Base-by-base conservation (phyloP, 2,113 vertebrate genomes). In the Rhabdornis inornatus region DNA sequence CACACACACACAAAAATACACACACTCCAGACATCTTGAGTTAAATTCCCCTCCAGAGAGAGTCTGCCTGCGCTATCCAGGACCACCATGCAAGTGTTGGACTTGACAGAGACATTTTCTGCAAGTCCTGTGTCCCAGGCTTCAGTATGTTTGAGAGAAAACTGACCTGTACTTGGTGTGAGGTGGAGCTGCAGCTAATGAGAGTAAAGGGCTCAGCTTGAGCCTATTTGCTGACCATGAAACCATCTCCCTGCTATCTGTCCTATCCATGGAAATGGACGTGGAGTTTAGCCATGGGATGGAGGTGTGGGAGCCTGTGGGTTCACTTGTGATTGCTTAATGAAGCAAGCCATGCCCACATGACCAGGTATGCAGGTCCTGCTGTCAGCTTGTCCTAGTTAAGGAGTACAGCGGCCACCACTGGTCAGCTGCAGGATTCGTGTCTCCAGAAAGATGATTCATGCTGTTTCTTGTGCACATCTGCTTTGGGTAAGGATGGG, bases 321-420 rank as follows among this genome's bases (percentile, higher is more conserved):
- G 18, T 44, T 72, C 52, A 47, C 6, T 24, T 74, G 21, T 42
- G n/a, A 42, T 28, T 0, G 0, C 4, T 31, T 66, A 64, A 53
- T 47, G 75, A 80, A 53, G 53, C 21, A 64, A 70, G 18, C 23
- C 27, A 21, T 56, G 47, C 20, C 25, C 20, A 39, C 3, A 1
- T 40, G 39, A 44, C 10, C 33, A 79, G 15, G 37, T 11, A 35
- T 35, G 10, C 13, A 25, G 28, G n/a, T 14, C 28, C 45, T 85
- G 53, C 45, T 37, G 10, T 49, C 18, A 80, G 9, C 35, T 49
- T 42, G 20, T 74, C 35, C 45, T 37, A 2, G 5, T 0, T 21
- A 25, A 40, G 60, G 17, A 33, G 19, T 44, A 37, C 53, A 69
- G 61, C 49, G 40, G 35, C 19, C 31, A 49, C 6, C 15, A 37